Conservation (phyloP, 2,888 invertebrate genomes). For the Vesta saturnalis region DNA sequence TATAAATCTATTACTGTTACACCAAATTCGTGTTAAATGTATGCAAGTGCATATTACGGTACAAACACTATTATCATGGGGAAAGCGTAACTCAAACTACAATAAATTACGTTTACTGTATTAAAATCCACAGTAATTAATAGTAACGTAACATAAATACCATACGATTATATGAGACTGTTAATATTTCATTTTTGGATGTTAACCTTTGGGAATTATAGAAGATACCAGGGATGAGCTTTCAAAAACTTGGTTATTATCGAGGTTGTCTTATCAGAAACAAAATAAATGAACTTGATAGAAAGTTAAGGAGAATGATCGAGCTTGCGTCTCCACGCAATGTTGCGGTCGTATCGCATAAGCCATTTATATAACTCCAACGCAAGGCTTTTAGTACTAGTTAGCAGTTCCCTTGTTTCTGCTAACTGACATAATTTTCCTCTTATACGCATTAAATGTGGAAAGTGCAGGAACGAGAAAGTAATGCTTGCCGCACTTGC, state of each 20-base stretch:
- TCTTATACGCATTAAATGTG: slow-evolving; percentile 60
- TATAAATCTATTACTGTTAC: neutral
- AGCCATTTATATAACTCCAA: slow-evolving; percentile 58
- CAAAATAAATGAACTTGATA: slow-evolving; percentile 37
- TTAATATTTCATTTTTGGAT: neutral
- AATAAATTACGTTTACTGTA: neutral
- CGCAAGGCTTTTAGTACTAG: slow-evolving; percentile 59
- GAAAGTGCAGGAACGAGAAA: slow-evolving; percentile 54
- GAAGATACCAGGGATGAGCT: neutral
- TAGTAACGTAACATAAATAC: neutral
- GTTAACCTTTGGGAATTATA: neutral
- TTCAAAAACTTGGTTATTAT: slow-evolving; percentile 27
- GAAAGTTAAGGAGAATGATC: slow-evolving; percentile 49
- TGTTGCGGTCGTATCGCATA: slow-evolving; percentile 53
- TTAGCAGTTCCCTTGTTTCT: slow-evolving; percentile 60
- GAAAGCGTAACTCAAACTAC: neutral
- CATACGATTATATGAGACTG: neutral
- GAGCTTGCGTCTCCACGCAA: slow-evolving; percentile 46
- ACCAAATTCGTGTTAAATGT: neutral
- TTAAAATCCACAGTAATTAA: neutral
- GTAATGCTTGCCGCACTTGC: slow-evolving; percentile 42
- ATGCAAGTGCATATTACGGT: neutral
- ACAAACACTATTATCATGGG: neutral
- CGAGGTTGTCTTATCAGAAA: slow-evolving; percentile 27
- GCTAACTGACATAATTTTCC: slow-evolving; percentile 61